phyloP scores from a whole-genome alignment of 2,797 vertebrate genomes.

The Myotis planiceps region DNA sequence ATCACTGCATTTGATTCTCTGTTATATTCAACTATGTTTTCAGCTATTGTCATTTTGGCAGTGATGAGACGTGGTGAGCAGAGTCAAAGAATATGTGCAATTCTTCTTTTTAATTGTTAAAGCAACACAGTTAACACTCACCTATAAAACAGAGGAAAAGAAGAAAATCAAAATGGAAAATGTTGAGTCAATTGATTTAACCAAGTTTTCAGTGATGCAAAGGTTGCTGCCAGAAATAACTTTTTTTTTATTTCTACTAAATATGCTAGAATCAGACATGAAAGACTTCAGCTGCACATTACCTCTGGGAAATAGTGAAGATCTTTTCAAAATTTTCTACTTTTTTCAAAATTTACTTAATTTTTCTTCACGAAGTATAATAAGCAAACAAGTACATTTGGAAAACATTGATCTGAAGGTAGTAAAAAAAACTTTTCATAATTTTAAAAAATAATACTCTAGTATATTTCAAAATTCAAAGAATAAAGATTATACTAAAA shows the following conservation, averaged over 20 bases:
- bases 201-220: neutral
- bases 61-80: neutral
- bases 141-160: neutral
- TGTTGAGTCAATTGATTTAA: neutral
- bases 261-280: neutral
- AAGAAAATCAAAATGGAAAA: neutral
- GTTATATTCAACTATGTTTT: neutral
- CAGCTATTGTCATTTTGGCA: neutral
- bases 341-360: constrained; percentile 12
- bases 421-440: neutral
- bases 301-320: constrained; percentile 39
- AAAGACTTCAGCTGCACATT: neutral
- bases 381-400: constrained; percentile 19
- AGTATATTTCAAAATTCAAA: constrained; percentile 41
- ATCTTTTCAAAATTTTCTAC: constrained; percentile 31
- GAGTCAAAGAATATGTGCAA: neutral
- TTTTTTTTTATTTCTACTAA: neutral
- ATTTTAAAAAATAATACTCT: constrained; percentile 43
- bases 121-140: constrained; percentile 23
- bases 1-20: neutral
- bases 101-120: constrained; percentile 8
- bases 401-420: neutral
- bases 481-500: constrained; percentile 32
- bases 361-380: neutral
- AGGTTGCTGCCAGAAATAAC: neutral